A percentile compares a stretch with the other conserved stretches of the same genome.
These are phyloP conservation scores for Ochotona curzoniae DNA, from an alignment of 2,113 vertebrate genomes.

Conservation along the genomic window DNA sequence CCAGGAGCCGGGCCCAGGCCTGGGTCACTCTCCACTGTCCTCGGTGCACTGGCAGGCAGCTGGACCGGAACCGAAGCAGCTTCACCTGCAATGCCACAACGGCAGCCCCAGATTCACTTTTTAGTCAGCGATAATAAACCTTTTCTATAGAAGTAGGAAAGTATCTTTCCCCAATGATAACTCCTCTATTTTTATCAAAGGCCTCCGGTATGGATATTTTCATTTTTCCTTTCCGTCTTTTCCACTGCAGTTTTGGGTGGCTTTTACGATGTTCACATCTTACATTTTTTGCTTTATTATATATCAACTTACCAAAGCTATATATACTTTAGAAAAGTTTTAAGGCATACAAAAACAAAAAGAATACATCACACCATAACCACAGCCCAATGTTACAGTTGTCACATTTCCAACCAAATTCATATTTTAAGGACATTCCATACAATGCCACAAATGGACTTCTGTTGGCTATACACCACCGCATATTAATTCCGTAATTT, in stretches of 20 bases:
- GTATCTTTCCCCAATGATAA: not conserved
- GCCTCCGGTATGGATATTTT: not conserved
- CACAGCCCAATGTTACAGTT: not conserved
- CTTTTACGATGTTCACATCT: not conserved
- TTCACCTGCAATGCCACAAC: no score
- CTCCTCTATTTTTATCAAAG: constrained; percentile 15
- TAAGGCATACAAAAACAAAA: not conserved
- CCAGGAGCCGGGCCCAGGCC: no score
- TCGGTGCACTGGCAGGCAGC: no score
- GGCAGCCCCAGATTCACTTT: not conserved
- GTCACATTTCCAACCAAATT: not conserved
- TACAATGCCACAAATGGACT: constrained; percentile 20
- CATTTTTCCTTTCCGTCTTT: not conserved
- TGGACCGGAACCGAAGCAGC: no score
- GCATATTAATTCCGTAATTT: not conserved
- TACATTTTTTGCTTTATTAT: not conserved
- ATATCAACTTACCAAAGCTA: not conserved
- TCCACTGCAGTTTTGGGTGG: not conserved
- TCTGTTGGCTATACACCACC: constrained; percentile 21
- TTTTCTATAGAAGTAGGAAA: constrained; percentile 30
- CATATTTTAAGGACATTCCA: not conserved
- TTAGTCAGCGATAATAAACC: constrained; percentile 12
- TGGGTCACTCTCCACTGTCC: no score
- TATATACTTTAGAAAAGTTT: not conserved
- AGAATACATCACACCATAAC: not conserved